Base-by-base conservation (phyloP, 2,113 vertebrate species). In the Oncorhynchus masou region DNA sequence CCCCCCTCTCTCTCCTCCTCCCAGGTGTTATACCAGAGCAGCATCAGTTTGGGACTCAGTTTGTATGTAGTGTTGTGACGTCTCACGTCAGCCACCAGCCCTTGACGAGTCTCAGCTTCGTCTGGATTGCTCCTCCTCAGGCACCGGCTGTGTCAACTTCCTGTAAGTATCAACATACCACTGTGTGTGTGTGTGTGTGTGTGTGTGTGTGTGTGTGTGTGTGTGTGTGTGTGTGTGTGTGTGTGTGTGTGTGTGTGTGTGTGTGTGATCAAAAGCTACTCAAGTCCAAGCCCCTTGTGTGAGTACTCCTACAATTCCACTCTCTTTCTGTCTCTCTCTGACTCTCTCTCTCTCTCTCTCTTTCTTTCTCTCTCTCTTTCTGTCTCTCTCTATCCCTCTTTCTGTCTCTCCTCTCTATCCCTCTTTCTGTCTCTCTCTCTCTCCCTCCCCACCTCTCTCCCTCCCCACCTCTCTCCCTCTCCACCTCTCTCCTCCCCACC, bases 111-210 rank as follows among this genome's bases (percentile, higher is more conserved):
- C 96, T 99, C 91, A 99, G 96, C 81, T 99, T 99, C 16, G 93
- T 99, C 69, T 99, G 98, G 98, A 99, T 98, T 1, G 98, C 98
- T 68, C 98, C 98, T 13, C 98, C 97, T 0, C 96, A 0, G 97
- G 98, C 80, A 99, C 98, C 0, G 97, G 98, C 92, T 99, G 98
- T n/a, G 95, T 99, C 90, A 98, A 98, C 88, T 99, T 99, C 88
- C 95, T 99, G 98, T 99, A 91, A 85, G 98, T 97, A 69, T 20
- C 66, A 9, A 66, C 66, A 16, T 25, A 68, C 11, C 7, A 15
- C 29, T 19, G 1, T 68, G 13, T 31, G 29, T 34, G 29, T 68
- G 66, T 68, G 66, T 68, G 64, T 66, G 64, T 66, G 64, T 65
- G 64, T 25, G 64, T 25, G 4, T 9, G 29, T 29, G 29, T 29